These are phyloP conservation scores for Ganaspis brasiliensis DNA, from an alignment of 2,888 invertebrate species.

Conservation along the genomic window DNA sequence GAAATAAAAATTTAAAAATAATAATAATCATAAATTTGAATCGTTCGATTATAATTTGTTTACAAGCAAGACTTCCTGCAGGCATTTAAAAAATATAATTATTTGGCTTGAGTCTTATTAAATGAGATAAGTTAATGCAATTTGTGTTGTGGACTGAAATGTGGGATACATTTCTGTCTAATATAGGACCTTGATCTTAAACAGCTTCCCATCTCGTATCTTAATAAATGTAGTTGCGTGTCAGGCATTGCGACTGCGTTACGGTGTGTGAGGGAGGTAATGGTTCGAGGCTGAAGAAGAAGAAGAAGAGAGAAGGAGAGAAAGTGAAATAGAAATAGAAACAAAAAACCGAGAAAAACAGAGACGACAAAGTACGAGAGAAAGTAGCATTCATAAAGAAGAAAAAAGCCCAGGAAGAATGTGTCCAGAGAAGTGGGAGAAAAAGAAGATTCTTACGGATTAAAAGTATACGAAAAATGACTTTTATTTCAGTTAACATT, in stretches of 20 bases:
- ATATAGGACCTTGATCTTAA: constrained; percentile 33
- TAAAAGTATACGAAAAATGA: constrained; percentile 4
- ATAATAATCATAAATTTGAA: too few relatives aligned
- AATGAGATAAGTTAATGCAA: constrained; percentile 10
- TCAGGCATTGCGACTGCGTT: constrained; percentile 36
- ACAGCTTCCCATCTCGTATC: constrained; percentile 39
- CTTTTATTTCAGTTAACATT: constrained; percentile 18
- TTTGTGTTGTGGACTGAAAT: constrained; percentile 3
- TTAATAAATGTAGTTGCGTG: constrained; percentile 42
- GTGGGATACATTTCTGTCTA: constrained; percentile 34
- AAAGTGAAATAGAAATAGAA: constrained; percentile 53
- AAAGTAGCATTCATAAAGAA: not conserved
- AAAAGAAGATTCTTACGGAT: not conserved
- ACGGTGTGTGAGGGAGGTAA: constrained; percentile 32
- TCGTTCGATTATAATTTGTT: too few relatives aligned
- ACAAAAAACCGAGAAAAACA: not conserved
- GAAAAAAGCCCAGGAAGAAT: too few relatives aligned
- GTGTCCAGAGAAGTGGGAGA: not conserved
- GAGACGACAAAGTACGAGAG: not conserved
- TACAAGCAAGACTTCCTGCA: not conserved
- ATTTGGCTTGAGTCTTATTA: not conserved
- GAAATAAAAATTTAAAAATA: too few relatives aligned
- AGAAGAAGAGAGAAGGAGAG: constrained; percentile 22
- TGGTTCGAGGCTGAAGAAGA: constrained; percentile 42
- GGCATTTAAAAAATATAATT: constrained; percentile 1